phyloP scores from a whole-genome alignment of 2,797 vertebrate species.

The Alfaro cultratus region DNA sequence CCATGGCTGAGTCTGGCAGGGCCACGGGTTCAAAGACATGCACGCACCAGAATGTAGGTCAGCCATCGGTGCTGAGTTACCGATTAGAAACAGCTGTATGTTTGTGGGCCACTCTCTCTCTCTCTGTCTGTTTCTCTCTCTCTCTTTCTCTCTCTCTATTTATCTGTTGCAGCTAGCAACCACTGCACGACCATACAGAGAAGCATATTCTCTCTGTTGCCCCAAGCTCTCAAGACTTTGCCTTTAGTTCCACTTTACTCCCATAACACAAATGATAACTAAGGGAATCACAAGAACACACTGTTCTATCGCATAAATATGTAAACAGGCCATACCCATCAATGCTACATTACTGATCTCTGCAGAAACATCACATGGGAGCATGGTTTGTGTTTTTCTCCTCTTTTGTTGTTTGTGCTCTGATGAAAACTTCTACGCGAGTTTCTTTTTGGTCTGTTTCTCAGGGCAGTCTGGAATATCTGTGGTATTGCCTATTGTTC shows the following conservation, averaged over 20 bases:
- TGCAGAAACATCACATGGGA: slow-evolving; percentile 5
- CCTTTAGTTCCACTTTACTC: slow-evolving; percentile 33
- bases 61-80: slow-evolving; percentile 82
- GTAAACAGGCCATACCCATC: slow-evolving; percentile 24
- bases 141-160: slow-evolving; percentile 55
- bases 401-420: slow-evolving; percentile 30
- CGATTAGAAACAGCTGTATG: slow-evolving; percentile 85
- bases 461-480: slow-evolving; percentile 46
- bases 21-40: slow-evolving; percentile 78
- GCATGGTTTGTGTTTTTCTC: slow-evolving; percentile 18
- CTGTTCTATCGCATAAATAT: slow-evolving; percentile 8
- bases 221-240: slow-evolving; percentile 32
- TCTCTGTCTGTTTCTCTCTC: slow-evolving; percentile 50
- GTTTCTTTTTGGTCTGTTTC: slow-evolving; percentile 41
- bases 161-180: slow-evolving; percentile 57
- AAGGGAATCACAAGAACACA: slow-evolving; percentile 34
- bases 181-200: slow-evolving; percentile 34
- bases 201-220: slow-evolving; percentile 25
- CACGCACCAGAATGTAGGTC: slow-evolving; percentile 83
- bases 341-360: not conserved
- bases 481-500: slow-evolving; percentile 66
- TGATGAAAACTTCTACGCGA: slow-evolving; percentile 47
- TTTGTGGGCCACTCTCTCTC: slow-evolving; percentile 70
- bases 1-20: slow-evolving; percentile 72
- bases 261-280: slow-evolving; percentile 34